A percentile compares a stretch with the other conserved stretches of the same genome.
Conservation (phyloP, 2,797 vertebrate genomes). For the Meriones psammophilus region DNA sequence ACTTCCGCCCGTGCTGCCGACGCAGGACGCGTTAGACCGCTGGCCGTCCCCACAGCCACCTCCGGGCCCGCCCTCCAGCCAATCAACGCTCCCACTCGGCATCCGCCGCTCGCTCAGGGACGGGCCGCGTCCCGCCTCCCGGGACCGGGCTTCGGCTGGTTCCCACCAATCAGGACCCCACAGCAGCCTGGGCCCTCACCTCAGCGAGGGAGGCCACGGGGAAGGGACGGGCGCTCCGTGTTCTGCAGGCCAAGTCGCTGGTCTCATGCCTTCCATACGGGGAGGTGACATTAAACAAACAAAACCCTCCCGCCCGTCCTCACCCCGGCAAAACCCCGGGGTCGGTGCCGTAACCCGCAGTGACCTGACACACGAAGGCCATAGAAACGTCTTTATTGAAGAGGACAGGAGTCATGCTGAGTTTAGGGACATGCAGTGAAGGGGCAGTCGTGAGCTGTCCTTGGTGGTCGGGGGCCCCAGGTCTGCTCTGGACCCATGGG, state of each 20-base stretch:
- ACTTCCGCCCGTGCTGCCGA: slow-evolving; percentile 64
- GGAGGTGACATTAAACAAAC: neutral
- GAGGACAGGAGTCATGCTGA: slow-evolving; percentile 80
- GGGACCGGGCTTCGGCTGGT: neutral
- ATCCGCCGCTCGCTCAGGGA: neutral
- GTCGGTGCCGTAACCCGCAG: neutral
- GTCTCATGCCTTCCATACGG: neutral
- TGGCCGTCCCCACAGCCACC: neutral
- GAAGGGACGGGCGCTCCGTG: rapidly evolving
- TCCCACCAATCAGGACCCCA: slow-evolving; percentile 43
- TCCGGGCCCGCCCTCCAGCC: slow-evolving; percentile 37
- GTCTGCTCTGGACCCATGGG: slow-evolving; percentile 66
- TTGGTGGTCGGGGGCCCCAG: slow-evolving; percentile 73
- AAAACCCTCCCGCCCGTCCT: neutral
- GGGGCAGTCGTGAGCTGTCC: slow-evolving; percentile 83
- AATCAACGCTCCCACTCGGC: neutral
- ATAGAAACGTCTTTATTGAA: slow-evolving; percentile 86
- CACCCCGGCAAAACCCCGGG: neutral
- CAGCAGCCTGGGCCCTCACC: rapidly evolving
- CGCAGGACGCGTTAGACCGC: slow-evolving; percentile 47
- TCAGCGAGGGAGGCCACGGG: rapidly evolving
- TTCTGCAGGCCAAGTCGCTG: neutral
- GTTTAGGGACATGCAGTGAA: slow-evolving; percentile 82
- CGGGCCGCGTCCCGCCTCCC: slow-evolving; percentile 6
- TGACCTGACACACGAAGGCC: slow-evolving; percentile 63